A percentile compares a stretch with the other conserved stretches of the same genome.
phyloP scores from a whole-genome alignment of 1,140 invertebrate genomes.

The Nymphalis io region DNA sequence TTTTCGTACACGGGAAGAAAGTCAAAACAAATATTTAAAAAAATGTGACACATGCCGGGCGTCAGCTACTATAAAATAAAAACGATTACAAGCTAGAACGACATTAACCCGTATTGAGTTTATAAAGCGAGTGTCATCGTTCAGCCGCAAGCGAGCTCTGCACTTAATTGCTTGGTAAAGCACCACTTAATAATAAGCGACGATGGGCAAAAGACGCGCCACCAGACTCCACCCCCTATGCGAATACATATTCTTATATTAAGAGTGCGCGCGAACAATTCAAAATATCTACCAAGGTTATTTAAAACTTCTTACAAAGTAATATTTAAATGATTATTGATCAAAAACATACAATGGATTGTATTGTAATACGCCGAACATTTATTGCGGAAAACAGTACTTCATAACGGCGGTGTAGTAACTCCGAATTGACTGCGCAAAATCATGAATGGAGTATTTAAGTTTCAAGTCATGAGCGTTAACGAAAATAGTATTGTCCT shows the following conservation, averaged over 20 bases:
- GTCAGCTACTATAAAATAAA: not conserved
- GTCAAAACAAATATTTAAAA: too few relatives aligned
- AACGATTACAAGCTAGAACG: not conserved
- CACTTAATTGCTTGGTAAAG: constrained; percentile 56
- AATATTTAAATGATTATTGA: too few relatives aligned
- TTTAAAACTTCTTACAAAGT: too few relatives aligned
- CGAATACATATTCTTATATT: not conserved
- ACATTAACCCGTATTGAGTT: constrained; percentile 2
- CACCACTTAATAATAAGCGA: constrained; percentile 47
- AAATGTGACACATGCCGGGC: too few relatives aligned
- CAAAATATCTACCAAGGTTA: too few relatives aligned
- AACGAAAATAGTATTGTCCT: not conserved
- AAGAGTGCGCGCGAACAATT: not conserved
- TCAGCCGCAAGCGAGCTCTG: constrained; percentile 41
- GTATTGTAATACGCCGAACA: not conserved
- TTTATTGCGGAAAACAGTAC: not conserved
- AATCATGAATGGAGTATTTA: not conserved
- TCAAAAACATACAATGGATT: not conserved
- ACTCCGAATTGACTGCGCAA: not conserved
- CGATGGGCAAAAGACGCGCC: constrained; percentile 53
- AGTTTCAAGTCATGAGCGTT: not conserved
- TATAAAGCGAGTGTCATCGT: constrained; percentile 4
- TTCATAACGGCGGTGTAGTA: not conserved
- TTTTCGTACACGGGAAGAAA: too few relatives aligned
- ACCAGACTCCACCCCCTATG: not conserved